Conservation (phyloP, 1,140 invertebrate species). For the Zaprionus ornatus region DNA sequence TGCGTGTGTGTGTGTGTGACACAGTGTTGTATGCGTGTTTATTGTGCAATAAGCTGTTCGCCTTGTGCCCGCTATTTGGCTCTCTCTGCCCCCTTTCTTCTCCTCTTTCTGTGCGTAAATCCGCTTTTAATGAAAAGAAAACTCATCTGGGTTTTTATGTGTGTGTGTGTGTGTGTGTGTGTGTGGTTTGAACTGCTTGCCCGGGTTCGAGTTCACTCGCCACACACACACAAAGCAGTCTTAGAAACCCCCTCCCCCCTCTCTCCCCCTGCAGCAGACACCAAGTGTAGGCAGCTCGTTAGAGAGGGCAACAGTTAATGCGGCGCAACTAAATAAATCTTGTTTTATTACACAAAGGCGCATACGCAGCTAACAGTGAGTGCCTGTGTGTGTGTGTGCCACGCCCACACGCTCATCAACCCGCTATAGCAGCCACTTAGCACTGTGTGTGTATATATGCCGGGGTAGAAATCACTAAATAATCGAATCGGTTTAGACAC, state of each 20-base stretch:
- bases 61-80: conserved; percentile 14
- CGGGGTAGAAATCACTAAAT: conserved; percentile 67
- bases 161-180: conserved; percentile 24
- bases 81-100: background rate
- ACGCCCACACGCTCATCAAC: background rate
- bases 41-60: conserved; percentile 77
- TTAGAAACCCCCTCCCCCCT: background rate
- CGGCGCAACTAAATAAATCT: conserved; percentile 79
- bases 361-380: conserved; percentile 16
- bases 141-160: conserved; percentile 68
- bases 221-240: background rate
- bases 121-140: conserved; percentile 83
- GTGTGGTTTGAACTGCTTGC: conserved; percentile 23
- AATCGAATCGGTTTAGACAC: conserved; percentile 71
- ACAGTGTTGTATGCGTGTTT: conserved; percentile 61
- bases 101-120: conserved; percentile 66
- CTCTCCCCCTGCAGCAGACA: background rate
- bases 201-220: conserved; percentile 1
- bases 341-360: conserved; percentile 69
- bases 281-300: conserved; percentile 37
- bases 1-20: conserved; percentile 33
- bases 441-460: conserved; percentile 39
- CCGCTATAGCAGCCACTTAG: conserved; percentile 28
- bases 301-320: conserved; percentile 80
- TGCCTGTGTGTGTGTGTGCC: background rate